Base-by-base conservation (phyloP, 2,113 vertebrate genomes). In the Xyliphius kryptos region DNA sequence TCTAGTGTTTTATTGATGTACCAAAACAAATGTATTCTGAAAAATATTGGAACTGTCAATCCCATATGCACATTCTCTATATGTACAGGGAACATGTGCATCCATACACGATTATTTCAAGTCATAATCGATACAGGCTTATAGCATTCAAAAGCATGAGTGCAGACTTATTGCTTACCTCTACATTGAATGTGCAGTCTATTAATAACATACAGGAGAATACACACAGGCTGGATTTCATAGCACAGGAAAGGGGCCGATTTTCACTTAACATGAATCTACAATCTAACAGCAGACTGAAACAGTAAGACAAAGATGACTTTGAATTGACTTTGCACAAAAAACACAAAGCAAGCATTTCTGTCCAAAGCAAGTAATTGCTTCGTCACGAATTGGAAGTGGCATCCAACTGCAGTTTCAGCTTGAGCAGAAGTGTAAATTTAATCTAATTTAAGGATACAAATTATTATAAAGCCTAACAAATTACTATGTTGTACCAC, bases 101-200 rank as follows among this genome's bases (percentile, higher is more conserved):
- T 65, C 71, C 71, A 56, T 52, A 47, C 36, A 65, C 67, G 68
- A 59, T 17, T 46, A 32, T 13, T 59, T 52, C 80, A 82, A 67
- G 80, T 82, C 81, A 83, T 79, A 74, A 74, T 83, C 81, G 80
- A 68, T 85, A 80, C 81, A 82, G 78, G 81, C 78, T 77, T 83
- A 81, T 81, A 85, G 50, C 69, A 68, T 68, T 71, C 48, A 62
- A 81, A 77, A 77, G 82, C 62, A 82, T 66, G 79, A 63, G 80
- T 78, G 85, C 79, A 86, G 81, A 83, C 78, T 87, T 88, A 88
- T 88, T 88, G 85, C 86, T 88, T 79, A 79, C 63, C 61, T 71
- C 72, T 74, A 85, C 81, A 51, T 22, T 86, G 82, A 79, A 88
- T 84, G 85, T 80, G 78, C 78, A 79, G 80, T 69, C 71, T 76